Percentiles rank a stretch among this genome's conserved stretches.
Conservation (phyloP, 1,140 invertebrate species). For the Halotydeus destructor region DNA sequence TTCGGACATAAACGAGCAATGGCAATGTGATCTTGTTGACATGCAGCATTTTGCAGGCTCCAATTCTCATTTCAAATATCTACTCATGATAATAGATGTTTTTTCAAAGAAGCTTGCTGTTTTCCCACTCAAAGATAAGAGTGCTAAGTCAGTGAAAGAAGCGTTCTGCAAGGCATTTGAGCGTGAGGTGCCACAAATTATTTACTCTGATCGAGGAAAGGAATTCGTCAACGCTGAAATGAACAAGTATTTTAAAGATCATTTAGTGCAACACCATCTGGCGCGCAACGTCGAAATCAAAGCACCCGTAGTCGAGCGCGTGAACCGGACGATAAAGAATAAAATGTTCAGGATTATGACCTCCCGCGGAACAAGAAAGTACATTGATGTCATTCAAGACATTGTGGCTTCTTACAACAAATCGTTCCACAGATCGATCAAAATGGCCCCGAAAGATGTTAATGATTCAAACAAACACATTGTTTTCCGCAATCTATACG, state of each 20-base stretch:
- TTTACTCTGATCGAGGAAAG: conserved; percentile 9
- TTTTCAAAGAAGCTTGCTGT: conserved; percentile 19
- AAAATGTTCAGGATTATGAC: conserved; percentile 28
- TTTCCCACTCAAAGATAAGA: conserved; percentile 16
- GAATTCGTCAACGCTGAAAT: conserved; percentile 16
- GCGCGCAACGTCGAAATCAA: conserved; percentile 25
- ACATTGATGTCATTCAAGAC: conserved; percentile 22
- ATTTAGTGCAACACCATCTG: conserved; percentile 24
- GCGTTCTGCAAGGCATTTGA: conserved; percentile 14
- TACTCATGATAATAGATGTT: conserved; percentile 18
- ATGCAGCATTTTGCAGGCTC: conserved; percentile 11
- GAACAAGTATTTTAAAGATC: conserved; percentile 19
- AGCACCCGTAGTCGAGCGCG: conserved; percentile 26
- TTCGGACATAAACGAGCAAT: conserved; percentile 15
- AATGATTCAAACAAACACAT: conserved; percentile 19
- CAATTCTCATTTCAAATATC: conserved; percentile 17
- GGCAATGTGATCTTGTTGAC: conserved; percentile 18
- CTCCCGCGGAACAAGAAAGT: conserved; percentile 24
- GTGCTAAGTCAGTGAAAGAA: conserved; percentile 2
- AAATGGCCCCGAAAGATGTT: conserved; percentile 23
- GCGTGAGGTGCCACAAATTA: conserved; percentile 1
- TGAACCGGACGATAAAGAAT: conserved; percentile 27
- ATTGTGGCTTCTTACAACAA: conserved; percentile 26
- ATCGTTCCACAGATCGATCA: conserved; percentile 22
- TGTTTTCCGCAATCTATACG: neutral